A percentile compares a stretch with the other conserved stretches of the same genome.
Conservation (phyloP, 2,888 invertebrate species). For the Pycnomerus fuliginosus region DNA sequence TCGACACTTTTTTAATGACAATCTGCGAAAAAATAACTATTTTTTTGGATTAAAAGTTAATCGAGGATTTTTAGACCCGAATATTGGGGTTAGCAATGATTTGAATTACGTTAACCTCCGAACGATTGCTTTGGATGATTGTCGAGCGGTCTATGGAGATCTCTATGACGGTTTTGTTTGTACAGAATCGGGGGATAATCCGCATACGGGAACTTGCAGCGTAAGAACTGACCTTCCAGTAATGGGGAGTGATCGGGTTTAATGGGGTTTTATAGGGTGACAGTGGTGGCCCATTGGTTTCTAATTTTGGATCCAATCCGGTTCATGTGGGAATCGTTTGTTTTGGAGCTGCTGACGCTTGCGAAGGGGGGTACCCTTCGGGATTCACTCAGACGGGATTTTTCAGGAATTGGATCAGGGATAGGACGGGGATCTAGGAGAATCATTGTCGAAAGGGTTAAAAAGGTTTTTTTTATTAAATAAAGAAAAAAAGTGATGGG, state of each 20-base stretch:
- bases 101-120: constrained; percentile 2
- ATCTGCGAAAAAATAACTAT: too few relatives aligned
- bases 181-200: neutral
- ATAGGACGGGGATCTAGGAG: too few relatives aligned
- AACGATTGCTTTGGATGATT: constrained; percentile 1
- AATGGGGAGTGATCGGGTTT: neutral
- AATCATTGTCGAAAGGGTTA: too few relatives aligned
- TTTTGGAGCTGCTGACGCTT: constrained; percentile 6
- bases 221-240: neutral
- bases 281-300: constrained; percentile 10
- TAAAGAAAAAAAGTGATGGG: too few relatives aligned
- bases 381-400: neutral
- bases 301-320: neutral
- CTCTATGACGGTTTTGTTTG: constrained; percentile 2
- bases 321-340: constrained; percentile 9
- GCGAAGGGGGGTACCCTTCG: constrained; percentile 1
- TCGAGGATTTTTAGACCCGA: too few relatives aligned
- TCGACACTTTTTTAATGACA: too few relatives aligned
- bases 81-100: neutral
- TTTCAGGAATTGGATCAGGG: neutral
- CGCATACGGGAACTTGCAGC: constrained; percentile 2
- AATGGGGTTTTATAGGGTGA: constrained; percentile 12
- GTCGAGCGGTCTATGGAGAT: neutral
- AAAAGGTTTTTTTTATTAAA: too few relatives aligned
- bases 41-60: too few relatives aligned